phyloP scores from a whole-genome alignment of 2,888 invertebrate species.

The Eupeodes luniger region DNA sequence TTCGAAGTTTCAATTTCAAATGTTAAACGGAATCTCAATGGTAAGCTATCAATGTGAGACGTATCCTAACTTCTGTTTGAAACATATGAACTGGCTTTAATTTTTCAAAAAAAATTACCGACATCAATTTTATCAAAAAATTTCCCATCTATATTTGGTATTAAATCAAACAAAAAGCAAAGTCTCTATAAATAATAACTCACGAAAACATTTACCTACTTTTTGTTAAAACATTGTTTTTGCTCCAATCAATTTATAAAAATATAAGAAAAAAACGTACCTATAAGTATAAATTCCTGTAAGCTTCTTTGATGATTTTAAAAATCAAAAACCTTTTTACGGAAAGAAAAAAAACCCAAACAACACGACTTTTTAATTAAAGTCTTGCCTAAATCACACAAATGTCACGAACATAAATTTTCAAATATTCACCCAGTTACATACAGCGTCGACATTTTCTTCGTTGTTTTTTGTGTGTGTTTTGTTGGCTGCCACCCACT shows the following conservation, averaged over 20 bases:
- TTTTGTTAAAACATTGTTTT: neutral
- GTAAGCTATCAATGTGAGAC: no score
- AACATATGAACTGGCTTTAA: no score
- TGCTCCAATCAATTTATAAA: neutral
- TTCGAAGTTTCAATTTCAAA: no score
- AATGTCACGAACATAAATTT: conserved; percentile 75
- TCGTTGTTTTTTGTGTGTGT: neutral
- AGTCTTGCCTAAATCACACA: conserved; percentile 72
- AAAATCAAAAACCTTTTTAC: conserved; percentile 37
- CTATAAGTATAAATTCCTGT: neutral
- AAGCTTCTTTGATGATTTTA: conserved; percentile 26
- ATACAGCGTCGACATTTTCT: neutral
- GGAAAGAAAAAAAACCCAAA: conserved; percentile 6
- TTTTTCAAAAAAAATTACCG: no score
- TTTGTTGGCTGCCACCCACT: conserved; percentile 31
- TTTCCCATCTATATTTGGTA: no score
- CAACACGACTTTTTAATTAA: conserved; percentile 71
- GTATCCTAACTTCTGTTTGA: no score
- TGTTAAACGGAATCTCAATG: no score
- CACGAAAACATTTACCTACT: neutral
- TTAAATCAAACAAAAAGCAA: no score
- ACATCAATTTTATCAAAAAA: no score
- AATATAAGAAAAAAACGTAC: conserved; percentile 6
- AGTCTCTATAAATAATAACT: neutral
- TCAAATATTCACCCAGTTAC: conserved; percentile 53